Conservation (phyloP, 2,888 invertebrate genomes). For the Dascillus cervinus region DNA sequence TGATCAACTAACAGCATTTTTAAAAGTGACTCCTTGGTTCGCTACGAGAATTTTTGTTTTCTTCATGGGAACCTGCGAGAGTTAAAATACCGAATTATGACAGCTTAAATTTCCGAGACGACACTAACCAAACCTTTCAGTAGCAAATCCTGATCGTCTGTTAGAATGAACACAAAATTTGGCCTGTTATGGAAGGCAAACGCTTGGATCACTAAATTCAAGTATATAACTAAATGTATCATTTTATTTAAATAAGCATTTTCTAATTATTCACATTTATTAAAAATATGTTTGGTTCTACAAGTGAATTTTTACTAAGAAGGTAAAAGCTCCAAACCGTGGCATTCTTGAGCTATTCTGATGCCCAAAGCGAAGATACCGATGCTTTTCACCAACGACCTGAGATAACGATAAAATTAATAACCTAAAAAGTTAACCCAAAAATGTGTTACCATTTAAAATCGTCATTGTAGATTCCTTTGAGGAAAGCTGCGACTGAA, state of each 20-base stretch:
- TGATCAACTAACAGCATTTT: conserved; percentile 61
- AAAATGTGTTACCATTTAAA: conserved; percentile 59
- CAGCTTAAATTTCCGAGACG: background rate
- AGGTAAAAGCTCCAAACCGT: conserved; percentile 56
- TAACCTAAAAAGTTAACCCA: conserved; percentile 9
- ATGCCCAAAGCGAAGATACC: conserved; percentile 72
- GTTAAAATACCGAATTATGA: conserved; percentile 17
- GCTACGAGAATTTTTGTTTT: conserved; percentile 56
- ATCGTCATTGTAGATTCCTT: conserved; percentile 64
- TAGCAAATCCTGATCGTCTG: conserved; percentile 80
- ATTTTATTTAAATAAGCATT: too few relatives aligned
- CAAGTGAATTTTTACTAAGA: background rate
- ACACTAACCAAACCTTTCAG: conserved; percentile 69
- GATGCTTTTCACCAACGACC: conserved; percentile 75
- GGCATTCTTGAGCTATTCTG: conserved; percentile 69
- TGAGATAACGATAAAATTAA: conserved; percentile 37
- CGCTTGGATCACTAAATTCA: too few relatives aligned
- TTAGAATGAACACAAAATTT: conserved; percentile 72
- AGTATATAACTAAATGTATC: too few relatives aligned
- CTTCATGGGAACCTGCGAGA: conserved; percentile 59
- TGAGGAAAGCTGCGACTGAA: conserved; percentile 49
- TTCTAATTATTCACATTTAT: too few relatives aligned
- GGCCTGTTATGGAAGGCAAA: conserved; percentile 36
- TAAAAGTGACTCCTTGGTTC: conserved; percentile 58
- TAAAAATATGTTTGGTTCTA: too few relatives aligned